phyloP scores from a whole-genome alignment of 2,797 vertebrate species.

The Cheirogaleus major region DNA sequence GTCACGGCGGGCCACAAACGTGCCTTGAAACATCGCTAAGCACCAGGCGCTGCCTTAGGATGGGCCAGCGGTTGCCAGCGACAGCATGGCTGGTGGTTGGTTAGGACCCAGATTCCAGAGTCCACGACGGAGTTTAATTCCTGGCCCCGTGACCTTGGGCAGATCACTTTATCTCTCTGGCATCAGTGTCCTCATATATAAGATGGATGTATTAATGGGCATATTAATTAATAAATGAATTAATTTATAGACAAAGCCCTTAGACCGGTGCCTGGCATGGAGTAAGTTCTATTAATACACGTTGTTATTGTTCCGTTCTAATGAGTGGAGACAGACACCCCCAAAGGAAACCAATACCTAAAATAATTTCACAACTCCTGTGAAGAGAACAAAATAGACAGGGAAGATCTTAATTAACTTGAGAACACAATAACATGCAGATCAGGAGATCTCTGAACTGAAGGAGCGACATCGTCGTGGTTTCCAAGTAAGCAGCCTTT shows the following conservation, averaged over 20 bases:
- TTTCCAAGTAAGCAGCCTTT: background rate
- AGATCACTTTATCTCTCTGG: background rate
- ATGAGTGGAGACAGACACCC: background rate
- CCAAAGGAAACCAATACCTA: background rate
- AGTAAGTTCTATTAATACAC: background rate
- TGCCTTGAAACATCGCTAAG: accelerated
- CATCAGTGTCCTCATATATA: background rate
- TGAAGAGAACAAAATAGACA: background rate
- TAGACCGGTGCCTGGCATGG: background rate
- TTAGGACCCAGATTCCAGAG: background rate
- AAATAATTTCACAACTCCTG: background rate
- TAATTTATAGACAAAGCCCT: background rate
- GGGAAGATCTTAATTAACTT: background rate
- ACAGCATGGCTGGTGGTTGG: background rate
- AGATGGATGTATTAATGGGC: background rate
- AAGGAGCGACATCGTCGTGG: background rate
- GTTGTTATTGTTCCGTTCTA: background rate
- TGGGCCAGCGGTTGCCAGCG: background rate
- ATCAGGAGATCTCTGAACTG: background rate
- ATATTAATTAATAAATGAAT: background rate
- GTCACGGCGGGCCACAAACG: accelerated
- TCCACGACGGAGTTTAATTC: background rate
- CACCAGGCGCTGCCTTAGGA: background rate
- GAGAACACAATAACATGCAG: background rate
- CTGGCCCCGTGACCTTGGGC: background rate